Evolutionary conservation across 2,888 invertebrate species (phyloP).

Genomic region (Catocala fraxini): DNA sequence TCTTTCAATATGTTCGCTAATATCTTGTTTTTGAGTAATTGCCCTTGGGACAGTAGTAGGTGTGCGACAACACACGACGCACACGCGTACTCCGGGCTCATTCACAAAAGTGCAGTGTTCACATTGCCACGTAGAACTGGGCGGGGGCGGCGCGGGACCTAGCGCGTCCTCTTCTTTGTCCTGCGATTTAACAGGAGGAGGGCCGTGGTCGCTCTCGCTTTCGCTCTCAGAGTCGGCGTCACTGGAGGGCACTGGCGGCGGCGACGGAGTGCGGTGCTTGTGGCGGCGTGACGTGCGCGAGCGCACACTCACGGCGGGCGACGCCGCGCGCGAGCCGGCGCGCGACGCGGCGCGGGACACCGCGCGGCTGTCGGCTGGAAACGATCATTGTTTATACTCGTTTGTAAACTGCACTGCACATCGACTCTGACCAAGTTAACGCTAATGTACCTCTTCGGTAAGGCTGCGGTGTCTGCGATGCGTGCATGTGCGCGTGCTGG

Average conservation of each 20-base stretch:
- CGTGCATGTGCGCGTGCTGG: conserved; percentile 62
- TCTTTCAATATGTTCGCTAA: conserved; percentile 47
- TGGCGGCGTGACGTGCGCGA: conserved; percentile 90
- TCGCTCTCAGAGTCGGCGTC: conserved; percentile 90
- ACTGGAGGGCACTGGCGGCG: conserved; percentile 78
- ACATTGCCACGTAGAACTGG: conserved; percentile 92
- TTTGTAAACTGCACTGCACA: not conserved
- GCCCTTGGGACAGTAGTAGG: conserved; percentile 79
- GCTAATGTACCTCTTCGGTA: conserved; percentile 71
- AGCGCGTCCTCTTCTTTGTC: conserved; percentile 64
- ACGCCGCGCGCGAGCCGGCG: conserved; percentile 89
- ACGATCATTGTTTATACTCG: not conserved
- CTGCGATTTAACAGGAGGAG: conserved; percentile 27
- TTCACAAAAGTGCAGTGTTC: conserved; percentile 97
- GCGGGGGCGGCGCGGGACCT: conserved; percentile 83
- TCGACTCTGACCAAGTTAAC: too few relatives aligned
- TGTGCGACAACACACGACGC: conserved; percentile 95
- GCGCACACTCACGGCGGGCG: conserved; percentile 90
- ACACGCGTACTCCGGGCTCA: conserved; percentile 92
- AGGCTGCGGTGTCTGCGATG: conserved; percentile 76
- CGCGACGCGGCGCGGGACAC: conserved; percentile 86
- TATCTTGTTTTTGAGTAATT: conserved; percentile 42
- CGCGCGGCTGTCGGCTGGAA: conserved; percentile 79
- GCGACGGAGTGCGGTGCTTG: conserved; percentile 77
- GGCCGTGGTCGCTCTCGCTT: conserved; percentile 62